These are phyloP conservation scores for Lysandra bellargus DNA, from an alignment of 2,888 invertebrate genomes.

Conservation along the genomic window DNA sequence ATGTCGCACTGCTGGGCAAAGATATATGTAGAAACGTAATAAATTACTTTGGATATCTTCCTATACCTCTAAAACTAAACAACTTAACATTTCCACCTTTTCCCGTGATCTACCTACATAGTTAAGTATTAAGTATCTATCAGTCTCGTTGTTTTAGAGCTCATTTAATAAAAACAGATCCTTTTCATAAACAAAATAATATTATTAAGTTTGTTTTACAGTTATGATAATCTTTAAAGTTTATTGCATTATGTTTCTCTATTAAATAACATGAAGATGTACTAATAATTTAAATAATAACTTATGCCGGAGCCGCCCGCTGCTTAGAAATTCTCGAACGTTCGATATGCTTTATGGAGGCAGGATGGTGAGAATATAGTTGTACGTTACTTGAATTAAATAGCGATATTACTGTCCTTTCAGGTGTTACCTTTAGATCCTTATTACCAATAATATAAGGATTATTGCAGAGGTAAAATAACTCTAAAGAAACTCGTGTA, in stretches of 20 bases:
- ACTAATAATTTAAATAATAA: neutral
- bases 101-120: too few species aligned
- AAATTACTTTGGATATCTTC: too few species aligned
- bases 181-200: neutral
- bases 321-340: conserved; percentile 20
- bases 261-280: neutral
- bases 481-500: neutral
- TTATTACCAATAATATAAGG: neutral
- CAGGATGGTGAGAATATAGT: conserved; percentile 22
- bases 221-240: neutral
- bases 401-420: neutral
- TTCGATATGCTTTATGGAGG: conserved; percentile 18
- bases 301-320: neutral
- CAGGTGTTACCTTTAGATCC: neutral
- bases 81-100: too few species aligned
- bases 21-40: too few species aligned
- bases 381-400: conserved; percentile 22
- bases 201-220: neutral
- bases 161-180: neutral
- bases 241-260: neutral
- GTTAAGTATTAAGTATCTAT: too few species aligned
- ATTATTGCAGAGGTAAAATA: neutral
- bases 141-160: too few species aligned
- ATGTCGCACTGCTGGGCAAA: too few species aligned
- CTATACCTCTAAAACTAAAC: too few species aligned